phyloP scores from a whole-genome alignment of 2,113 vertebrate species.

The Alectura lathami region DNA sequence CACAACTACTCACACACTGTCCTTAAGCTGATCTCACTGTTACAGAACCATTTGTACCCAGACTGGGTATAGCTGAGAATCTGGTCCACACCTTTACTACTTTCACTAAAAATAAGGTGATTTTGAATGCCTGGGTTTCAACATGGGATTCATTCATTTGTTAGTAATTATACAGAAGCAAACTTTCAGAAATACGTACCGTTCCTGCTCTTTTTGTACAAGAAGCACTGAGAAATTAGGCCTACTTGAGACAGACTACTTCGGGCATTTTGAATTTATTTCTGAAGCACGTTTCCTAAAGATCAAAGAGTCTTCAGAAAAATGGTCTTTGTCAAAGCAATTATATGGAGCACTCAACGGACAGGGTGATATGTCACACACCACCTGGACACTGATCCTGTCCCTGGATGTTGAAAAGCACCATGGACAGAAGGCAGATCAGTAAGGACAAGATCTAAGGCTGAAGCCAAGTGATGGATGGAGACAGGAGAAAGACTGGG shows the following conservation, averaged over 20 bases:
- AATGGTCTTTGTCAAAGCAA: background rate
- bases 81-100: background rate
- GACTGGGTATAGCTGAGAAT: background rate
- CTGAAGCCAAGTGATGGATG: background rate
- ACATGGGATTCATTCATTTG: background rate
- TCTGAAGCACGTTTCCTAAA: background rate
- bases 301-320: background rate
- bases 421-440: background rate
- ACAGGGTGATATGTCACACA: accelerated
- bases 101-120: background rate
- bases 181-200: background rate
- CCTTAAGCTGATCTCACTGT: background rate
- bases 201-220: background rate
- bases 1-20: background rate
- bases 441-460: background rate
- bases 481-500: background rate
- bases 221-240: background rate
- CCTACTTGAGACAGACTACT: background rate
- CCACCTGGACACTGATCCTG: accelerated
- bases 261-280: background rate
- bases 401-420: background rate
- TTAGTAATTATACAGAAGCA: background rate
- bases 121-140: background rate
- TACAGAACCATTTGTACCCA: background rate
- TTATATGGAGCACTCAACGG: background rate